Conservation (phyloP, 2,113 vertebrate species). For the Ochotona princeps region DNA sequence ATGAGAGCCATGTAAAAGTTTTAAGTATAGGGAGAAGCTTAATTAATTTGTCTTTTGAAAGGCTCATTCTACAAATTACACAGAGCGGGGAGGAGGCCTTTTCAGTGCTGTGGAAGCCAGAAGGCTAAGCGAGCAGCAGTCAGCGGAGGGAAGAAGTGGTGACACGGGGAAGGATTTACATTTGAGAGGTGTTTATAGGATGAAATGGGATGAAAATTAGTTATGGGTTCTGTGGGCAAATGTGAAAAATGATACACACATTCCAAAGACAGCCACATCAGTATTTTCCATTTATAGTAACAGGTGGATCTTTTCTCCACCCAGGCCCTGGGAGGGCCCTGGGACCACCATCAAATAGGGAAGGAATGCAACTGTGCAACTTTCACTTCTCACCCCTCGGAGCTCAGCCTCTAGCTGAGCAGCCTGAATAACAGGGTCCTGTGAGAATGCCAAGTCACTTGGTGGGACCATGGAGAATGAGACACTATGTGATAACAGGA, state of each 20-base stretch:
- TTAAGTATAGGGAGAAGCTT: neutral
- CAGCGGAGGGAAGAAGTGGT: neutral
- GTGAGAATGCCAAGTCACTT: neutral
- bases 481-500: neutral
- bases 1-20: neutral
- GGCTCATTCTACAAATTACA: neutral
- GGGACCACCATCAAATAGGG: neutral
- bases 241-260: neutral
- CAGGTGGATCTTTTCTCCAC: neutral
- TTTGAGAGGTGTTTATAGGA: neutral
- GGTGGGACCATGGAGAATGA: neutral
- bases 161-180: neutral
- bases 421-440: neutral
- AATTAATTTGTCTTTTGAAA: neutral
- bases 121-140: neutral
- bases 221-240: neutral
- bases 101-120: neutral
- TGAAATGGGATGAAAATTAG: neutral
- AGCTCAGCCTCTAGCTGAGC: neutral
- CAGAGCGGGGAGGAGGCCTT: neutral
- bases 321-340: neutral
- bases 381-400: neutral
- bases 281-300: neutral
- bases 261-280: neutral
- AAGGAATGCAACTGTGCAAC: neutral